phyloP scores from a whole-genome alignment of 2,888 invertebrate species.

The Aphidoletes aphidimyza region DNA sequence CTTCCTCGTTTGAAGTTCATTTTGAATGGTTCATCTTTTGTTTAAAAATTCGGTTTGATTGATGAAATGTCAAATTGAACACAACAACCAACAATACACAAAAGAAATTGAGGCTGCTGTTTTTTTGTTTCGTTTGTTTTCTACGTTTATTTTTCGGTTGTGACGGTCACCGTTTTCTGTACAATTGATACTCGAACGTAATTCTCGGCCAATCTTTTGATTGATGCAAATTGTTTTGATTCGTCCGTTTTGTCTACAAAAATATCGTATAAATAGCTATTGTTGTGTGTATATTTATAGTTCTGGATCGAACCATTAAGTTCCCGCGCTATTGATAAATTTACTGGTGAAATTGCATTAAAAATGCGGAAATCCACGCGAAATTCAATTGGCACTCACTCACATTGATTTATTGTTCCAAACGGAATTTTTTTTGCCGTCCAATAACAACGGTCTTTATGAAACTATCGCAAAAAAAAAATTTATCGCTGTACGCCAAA shows the following conservation, averaged over 20 bases:
- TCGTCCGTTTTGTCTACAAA: background rate
- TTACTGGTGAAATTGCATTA: background rate
- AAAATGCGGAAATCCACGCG: slow-evolving; percentile 14
- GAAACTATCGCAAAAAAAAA: background rate
- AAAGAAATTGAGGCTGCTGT: background rate
- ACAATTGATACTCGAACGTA: background rate
- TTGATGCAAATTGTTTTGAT: slow-evolving; percentile 18
- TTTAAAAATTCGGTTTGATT: slow-evolving; percentile 1
- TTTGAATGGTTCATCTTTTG: slow-evolving; percentile 11
- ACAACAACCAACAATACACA: background rate
- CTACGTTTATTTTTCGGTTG: background rate
- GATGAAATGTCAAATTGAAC: background rate
- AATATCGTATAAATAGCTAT: background rate
- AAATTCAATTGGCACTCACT: background rate
- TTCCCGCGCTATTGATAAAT: slow-evolving; percentile 53
- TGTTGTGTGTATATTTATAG: slow-evolving; percentile 15
- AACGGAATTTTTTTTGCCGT: background rate
- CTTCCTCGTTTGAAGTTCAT: background rate
- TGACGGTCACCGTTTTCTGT: background rate
- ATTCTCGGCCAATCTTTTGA: too few relatives aligned
- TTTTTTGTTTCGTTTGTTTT: background rate
- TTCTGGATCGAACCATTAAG: background rate
- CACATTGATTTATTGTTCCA: background rate
- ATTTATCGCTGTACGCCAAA: background rate
- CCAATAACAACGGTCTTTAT: background rate